These are phyloP conservation scores for Tubulanus polymorphus DNA, from an alignment of 2,888 invertebrate genomes.

Conservation along the genomic window DNA sequence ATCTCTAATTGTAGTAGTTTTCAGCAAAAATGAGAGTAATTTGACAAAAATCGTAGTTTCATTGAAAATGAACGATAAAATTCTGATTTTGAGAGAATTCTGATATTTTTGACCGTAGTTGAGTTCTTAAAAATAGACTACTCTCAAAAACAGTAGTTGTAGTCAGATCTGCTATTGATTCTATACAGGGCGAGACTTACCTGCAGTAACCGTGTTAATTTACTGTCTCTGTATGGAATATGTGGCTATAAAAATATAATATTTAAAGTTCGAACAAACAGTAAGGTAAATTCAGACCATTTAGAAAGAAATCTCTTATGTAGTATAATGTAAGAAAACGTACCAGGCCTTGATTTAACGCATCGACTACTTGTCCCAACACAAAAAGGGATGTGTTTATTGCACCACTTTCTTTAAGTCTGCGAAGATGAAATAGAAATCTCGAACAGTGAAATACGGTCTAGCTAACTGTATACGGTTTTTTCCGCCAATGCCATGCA, in stretches of 20 bases:
- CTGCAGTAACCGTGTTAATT: constrained; percentile 39
- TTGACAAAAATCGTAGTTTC: no score
- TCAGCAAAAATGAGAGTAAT: no score
- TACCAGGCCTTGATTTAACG: constrained; percentile 41
- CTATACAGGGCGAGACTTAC: constrained; percentile 24
- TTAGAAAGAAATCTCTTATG: no score
- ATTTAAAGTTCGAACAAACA: no score
- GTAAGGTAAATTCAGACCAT: no score
- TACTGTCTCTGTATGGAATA: constrained; percentile 42
- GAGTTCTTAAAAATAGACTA: no score
- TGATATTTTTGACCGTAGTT: no score
- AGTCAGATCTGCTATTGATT: no score
- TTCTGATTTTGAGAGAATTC: background rate
- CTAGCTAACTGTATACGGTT: background rate
- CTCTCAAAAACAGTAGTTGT: no score
- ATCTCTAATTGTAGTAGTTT: no score
- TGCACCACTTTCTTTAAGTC: constrained; percentile 46
- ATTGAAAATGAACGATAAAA: background rate
- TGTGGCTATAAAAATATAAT: constrained; percentile 33
- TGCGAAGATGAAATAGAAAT: constrained; percentile 17
- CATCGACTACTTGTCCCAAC: constrained; percentile 47
- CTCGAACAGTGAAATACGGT: background rate
- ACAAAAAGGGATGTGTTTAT: constrained; percentile 47
- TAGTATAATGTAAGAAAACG: constrained; percentile 7
- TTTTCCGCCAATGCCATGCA: no score